Conservation (phyloP, 2,888 invertebrate genomes). For the Caenorhabditis wallacei region DNA sequence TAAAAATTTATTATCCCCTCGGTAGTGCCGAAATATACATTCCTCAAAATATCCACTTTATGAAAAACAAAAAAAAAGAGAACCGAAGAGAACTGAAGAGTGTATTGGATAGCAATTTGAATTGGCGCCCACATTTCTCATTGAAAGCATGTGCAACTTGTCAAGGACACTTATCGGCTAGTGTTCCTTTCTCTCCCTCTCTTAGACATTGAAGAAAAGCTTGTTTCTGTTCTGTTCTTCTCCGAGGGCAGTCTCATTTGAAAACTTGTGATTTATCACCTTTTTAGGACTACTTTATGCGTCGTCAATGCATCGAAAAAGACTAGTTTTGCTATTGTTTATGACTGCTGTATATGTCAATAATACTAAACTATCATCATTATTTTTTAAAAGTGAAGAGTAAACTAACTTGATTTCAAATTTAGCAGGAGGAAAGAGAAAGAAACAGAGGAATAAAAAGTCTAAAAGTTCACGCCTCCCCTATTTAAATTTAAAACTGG, state of each 20-base stretch:
- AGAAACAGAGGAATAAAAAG: too few relatives aligned
- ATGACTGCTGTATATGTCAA: conserved; percentile 5
- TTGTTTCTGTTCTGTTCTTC: conserved; percentile 37
- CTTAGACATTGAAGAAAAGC: conserved; percentile 23
- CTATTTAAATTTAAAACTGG: conserved; percentile 32
- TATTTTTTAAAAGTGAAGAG: background rate
- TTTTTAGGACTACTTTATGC: conserved; percentile 33
- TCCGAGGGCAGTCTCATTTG: conserved; percentile 12
- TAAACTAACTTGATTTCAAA: too few relatives aligned
- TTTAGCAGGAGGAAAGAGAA: too few relatives aligned
- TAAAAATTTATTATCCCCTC: conserved; percentile 57
- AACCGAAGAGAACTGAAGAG: conserved; percentile 13
- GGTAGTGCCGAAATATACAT: conserved; percentile 44
- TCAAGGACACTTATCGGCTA: conserved; percentile 56
- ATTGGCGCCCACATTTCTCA: conserved; percentile 36
- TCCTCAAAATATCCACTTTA: conserved; percentile 41
- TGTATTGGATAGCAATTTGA: conserved; percentile 11
- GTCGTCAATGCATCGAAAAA: background rate
- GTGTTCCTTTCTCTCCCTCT: conserved; percentile 40
- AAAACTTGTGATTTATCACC: conserved; percentile 60
- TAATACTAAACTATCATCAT: background rate
- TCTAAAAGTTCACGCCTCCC: background rate
- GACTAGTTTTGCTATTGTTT: conserved; percentile 30
- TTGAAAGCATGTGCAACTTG: conserved; percentile 57
- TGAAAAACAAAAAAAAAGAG: conserved; percentile 37